phyloP scores from a whole-genome alignment of 1,140 invertebrate species.

The Drosophila sp. region DNA sequence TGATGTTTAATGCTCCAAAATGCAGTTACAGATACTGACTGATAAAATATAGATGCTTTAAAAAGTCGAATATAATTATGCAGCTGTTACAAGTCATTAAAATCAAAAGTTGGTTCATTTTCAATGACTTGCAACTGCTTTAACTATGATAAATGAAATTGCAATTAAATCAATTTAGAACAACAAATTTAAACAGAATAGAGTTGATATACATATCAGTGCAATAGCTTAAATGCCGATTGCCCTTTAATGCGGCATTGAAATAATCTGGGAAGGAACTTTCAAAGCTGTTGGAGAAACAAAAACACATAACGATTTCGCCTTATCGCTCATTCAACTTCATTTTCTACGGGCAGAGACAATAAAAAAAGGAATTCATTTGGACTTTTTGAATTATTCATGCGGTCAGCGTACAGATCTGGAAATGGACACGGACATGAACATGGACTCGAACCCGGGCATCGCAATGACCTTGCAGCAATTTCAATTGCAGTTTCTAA shows the following conservation, averaged over 20 bases:
- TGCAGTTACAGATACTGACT: no score
- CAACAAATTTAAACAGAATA: background rate
- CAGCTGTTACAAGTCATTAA: no score
- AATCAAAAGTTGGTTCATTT: no score
- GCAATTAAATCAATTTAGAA: no score
- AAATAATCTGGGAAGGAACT: slow-evolving; percentile 1
- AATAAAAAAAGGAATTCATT: slow-evolving; percentile 25
- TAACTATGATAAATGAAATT: no score
- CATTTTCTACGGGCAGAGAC: slow-evolving; percentile 22
- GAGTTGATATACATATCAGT: background rate
- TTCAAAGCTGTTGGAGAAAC: background rate
- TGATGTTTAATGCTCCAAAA: no score
- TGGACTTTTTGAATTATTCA: slow-evolving; percentile 52
- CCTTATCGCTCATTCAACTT: slow-evolving; percentile 28
- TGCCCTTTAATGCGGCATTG: slow-evolving; percentile 12
- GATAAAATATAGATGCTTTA: no score
- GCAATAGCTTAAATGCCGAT: background rate
- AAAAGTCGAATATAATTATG: no score
- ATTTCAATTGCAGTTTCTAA: slow-evolving; percentile 54
- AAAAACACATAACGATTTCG: background rate
- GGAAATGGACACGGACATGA: background rate
- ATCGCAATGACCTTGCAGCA: slow-evolving; percentile 22
- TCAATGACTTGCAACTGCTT: no score
- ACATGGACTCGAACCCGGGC: background rate
- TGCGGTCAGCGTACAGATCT: slow-evolving; percentile 37